Conservation (phyloP, 2,797 vertebrate species). For the Podarcis siculus region DNA sequence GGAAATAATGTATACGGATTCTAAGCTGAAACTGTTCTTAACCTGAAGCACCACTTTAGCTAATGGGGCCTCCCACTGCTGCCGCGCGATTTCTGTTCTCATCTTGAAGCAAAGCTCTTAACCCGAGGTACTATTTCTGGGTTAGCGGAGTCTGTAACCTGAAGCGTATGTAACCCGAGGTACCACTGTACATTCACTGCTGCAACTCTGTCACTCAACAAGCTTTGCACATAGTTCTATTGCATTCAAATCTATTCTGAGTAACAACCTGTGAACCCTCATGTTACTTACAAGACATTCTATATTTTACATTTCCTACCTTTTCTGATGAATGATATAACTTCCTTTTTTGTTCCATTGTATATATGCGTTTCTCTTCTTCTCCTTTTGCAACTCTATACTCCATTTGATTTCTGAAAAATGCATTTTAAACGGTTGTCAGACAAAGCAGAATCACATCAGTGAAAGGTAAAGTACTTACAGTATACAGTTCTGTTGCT, state of each 20-base stretch:
- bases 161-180: too few species aligned
- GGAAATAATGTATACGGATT: background rate
- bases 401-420: slow-evolving; percentile 85
- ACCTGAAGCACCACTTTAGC: too few species aligned
- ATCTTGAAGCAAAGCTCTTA: too few species aligned
- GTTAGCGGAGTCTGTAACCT: too few species aligned
- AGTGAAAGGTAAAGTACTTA: background rate
- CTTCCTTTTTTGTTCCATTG: slow-evolving; percentile 82
- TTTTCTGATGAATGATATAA: slow-evolving; percentile 79
- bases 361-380: slow-evolving; percentile 88
- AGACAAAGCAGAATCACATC: background rate
- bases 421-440: slow-evolving; percentile 42
- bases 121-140: too few species aligned
- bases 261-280: background rate
- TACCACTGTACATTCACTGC: background rate
- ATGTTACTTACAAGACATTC: slow-evolving; percentile 3
- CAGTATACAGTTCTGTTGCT: background rate
- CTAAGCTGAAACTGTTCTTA: too few species aligned
- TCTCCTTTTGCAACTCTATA: slow-evolving; percentile 87
- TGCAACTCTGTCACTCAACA: background rate
- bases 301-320: slow-evolving; percentile 59
- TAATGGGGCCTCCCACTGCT: too few species aligned
- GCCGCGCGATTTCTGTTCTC: too few species aligned
- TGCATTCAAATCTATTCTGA: background rate
- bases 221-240: background rate